These are phyloP conservation scores for Oreocharis arfaki DNA, from an alignment of 2,113 vertebrate species.

Conservation along the genomic window DNA sequence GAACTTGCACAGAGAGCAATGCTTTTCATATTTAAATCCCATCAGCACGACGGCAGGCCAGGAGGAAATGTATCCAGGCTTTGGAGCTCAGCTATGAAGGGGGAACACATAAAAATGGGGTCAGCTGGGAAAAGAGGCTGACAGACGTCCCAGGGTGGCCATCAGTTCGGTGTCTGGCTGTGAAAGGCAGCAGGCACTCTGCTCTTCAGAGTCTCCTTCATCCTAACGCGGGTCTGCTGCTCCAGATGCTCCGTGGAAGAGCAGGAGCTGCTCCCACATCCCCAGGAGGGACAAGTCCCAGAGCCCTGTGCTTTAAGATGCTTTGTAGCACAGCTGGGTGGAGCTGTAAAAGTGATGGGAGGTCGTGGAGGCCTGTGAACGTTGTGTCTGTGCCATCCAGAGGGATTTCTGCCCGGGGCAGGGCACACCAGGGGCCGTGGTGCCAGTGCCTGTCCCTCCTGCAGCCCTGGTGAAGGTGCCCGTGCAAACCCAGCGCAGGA, in stretches of 20 bases:
- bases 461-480: neutral
- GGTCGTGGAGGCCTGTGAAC: accelerated
- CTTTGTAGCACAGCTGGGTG: neutral
- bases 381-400: neutral
- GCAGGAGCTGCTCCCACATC: neutral
- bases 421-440: neutral
- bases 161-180: neutral
- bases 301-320: neutral
- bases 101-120: conserved; percentile 31
- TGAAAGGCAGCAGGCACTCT: neutral
- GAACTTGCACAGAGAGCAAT: conserved; percentile 19
- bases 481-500: neutral
- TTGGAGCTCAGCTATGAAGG: neutral
- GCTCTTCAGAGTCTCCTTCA: neutral
- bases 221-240: neutral
- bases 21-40: conserved; percentile 67
- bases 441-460: neutral
- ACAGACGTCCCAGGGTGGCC: neutral
- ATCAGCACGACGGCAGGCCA: neutral
- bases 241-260: neutral
- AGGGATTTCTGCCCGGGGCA: neutral
- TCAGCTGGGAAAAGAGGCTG: conserved; percentile 20
- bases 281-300: neutral
- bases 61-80: conserved; percentile 29
- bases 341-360: neutral